Evolutionary conservation across 64 coral and sea anemone genomes (phyloP), one percentile per base, ranked within the genome.

Genomic region (Pocillopora verrucosa): DNA sequence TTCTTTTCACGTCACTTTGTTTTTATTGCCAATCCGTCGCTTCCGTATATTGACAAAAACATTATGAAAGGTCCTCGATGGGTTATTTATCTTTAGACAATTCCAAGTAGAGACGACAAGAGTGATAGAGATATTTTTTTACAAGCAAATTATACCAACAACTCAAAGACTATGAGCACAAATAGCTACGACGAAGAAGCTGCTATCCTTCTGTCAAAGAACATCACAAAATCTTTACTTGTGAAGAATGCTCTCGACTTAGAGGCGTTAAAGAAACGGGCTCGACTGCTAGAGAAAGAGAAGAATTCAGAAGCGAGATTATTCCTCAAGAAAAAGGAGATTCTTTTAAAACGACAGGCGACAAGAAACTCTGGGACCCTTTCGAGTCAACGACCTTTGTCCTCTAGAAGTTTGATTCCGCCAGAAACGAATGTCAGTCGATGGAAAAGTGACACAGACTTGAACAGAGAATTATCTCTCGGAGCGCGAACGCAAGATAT

Each of bases 221-320:
- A 72, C 65, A 85, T 56, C 41, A 65, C 65, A 72, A 85, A 65
- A 85, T 56, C 61, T 20, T 58, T 85, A 45, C 65, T 85, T 58
- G 45, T 85, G 56, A 63, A 65, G 45, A 85, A 85, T 41, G 65
- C 82, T 56, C 19, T 70, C 61, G 38, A 85, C 16, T 11, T 20
- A 38, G 82, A 63, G 11, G 24, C 22, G 22, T 41, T 85, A 0
- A 85, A 70, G 17, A 85, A 85, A 22, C 63, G 72, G 15, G 9
- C 38, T 72, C 63, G 65, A 72, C 35, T 72, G 22, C 63, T 85
- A 2, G 63, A 85, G 65, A 85, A 56, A 72, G 82, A 73, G 45
- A 70, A 22, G 37, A 70, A 85, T 13, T 85, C 62, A 6, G 82
- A 85, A 20, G 82, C 69, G 57, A 85, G 13, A 30, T 57, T 85